Conservation (phyloP, 2,888 invertebrate species). For the Drosophila colorata region DNA sequence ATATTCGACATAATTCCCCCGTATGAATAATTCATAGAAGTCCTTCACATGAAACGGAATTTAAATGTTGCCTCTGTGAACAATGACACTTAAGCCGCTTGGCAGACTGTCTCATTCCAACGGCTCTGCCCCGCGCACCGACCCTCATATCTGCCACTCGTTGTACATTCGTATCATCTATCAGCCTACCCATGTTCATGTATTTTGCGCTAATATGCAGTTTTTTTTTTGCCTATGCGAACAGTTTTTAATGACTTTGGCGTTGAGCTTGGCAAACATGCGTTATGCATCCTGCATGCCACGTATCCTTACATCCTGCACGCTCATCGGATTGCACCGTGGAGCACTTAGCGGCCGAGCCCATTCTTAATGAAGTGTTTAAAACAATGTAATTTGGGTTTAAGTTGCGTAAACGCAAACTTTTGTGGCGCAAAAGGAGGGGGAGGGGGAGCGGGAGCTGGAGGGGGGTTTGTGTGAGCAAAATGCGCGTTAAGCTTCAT, state of each 20-base stretch:
- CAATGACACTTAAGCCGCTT: conserved; percentile 78
- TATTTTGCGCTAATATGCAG: conserved; percentile 80
- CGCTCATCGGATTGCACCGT: conserved; percentile 24
- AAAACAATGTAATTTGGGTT: conserved; percentile 79
- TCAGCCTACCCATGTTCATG: conserved; percentile 47
- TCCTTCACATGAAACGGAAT: conserved; percentile 65
- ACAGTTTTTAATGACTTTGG: conserved; percentile 80
- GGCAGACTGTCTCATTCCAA: conserved; percentile 61
- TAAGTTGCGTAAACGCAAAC: conserved; percentile 61
- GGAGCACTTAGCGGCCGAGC: conserved; percentile 37
- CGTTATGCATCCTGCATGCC: conserved; percentile 62
- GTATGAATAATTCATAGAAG: conserved; percentile 67
- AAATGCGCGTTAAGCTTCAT: conserved; percentile 58
- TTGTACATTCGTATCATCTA: conserved; percentile 45
- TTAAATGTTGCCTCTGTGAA: conserved; percentile 68
- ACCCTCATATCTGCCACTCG: background rate
- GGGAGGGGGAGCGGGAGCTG: too few species aligned
- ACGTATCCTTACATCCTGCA: conserved; percentile 49
- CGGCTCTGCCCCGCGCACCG: background rate
- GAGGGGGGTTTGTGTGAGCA: background rate
- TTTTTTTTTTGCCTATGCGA: conserved; percentile 77
- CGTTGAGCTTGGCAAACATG: conserved; percentile 76
- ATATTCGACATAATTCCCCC: conserved; percentile 33
- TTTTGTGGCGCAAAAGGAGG: conserved; percentile 28
- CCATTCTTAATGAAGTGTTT: conserved; percentile 79